Evolutionary conservation across 2,888 invertebrate genomes (phyloP).

Genomic region (Nomada flava): DNA sequence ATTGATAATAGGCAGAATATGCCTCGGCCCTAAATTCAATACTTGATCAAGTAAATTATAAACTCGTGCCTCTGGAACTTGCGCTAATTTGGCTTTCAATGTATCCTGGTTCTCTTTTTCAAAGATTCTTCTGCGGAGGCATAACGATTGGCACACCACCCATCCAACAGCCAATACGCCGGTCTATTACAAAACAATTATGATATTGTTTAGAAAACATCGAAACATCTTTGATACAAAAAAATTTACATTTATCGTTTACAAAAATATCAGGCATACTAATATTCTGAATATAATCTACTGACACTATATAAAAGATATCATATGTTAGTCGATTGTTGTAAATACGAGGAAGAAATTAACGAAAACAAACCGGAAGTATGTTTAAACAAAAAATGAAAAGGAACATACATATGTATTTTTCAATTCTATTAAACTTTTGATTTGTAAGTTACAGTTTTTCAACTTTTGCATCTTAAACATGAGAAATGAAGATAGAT

Average conservation of each 20-base stretch:
- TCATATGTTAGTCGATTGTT: background rate
- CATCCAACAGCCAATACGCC: slow-evolving; percentile 87
- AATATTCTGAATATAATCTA: background rate
- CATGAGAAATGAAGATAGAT: slow-evolving; percentile 3
- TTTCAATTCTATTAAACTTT: background rate
- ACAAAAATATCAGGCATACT: background rate
- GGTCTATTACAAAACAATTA: slow-evolving; percentile 84
- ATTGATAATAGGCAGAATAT: slow-evolving; percentile 73
- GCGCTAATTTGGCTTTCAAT: slow-evolving; percentile 67
- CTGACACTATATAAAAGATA: too few species aligned
- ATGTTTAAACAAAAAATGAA: background rate
- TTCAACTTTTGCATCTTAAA: background rate
- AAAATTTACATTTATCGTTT: too few species aligned
- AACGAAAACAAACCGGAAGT: background rate
- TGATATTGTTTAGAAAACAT: background rate
- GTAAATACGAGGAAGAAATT: too few species aligned
- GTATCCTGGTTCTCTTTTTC: slow-evolving; percentile 68
- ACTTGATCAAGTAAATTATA: slow-evolving; percentile 68
- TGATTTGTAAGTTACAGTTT: background rate
- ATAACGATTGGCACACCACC: slow-evolving; percentile 87
- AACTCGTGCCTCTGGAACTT: slow-evolving; percentile 64
- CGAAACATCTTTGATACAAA: too few species aligned
- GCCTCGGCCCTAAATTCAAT: slow-evolving; percentile 69
- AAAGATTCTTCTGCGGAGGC: slow-evolving; percentile 77
- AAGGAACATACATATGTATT: background rate